Base-by-base conservation (phyloP, 2,797 vertebrate species). In the Fundulus diaphanus region DNA sequence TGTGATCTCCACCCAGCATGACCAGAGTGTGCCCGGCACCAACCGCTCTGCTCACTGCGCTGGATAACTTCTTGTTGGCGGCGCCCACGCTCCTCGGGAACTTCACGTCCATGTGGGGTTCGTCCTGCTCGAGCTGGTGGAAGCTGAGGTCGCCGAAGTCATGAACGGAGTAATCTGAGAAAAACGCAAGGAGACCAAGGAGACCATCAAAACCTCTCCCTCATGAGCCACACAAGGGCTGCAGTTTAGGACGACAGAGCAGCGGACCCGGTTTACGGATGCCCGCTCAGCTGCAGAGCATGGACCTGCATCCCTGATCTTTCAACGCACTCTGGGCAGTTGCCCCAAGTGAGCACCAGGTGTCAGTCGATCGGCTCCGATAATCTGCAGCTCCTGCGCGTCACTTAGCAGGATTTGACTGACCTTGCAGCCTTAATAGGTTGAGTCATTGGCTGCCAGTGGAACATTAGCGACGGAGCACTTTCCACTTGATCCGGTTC, bases 1-100 rank as follows among this genome's bases (percentile, higher is more conserved):
- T 99, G 96, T 99, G 98, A 85, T 99, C 98, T 1, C 98, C 98
- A 76, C 98, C 98, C 22, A 99, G 83, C 78, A 98, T 97, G 88
- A 99, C 89, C 0, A 97, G 96, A 54, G 95, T 97, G 80, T 99
- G 97, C 11, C 98, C 98, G 0, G 95, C 95, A 0, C 95, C 95
- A 3, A 99, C 92, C 0, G 97, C 97, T 81, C 93, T 86, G 80
- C 96, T 97, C 37, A 98, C 96, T 0, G 96, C 95, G 1, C 96
- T 95, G 0, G 96, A 94, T 91, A 99, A 72, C 35, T 96, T 90
- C 88, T 97, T 95, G 82, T 94, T 97, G 66, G 98, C 98, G 37
- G 90, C 93, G 13, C 98, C 98, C 72, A 99, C 98, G 0, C 95
- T 97, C n/a, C 97, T 97, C 0, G 98, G 98, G 35, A 94, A 96